A percentile compares a stretch with the other conserved stretches of the same genome.
Evolutionary conservation across 2,888 invertebrate genomes (phyloP).

Genomic region (Netelia fuscicornis): DNA sequence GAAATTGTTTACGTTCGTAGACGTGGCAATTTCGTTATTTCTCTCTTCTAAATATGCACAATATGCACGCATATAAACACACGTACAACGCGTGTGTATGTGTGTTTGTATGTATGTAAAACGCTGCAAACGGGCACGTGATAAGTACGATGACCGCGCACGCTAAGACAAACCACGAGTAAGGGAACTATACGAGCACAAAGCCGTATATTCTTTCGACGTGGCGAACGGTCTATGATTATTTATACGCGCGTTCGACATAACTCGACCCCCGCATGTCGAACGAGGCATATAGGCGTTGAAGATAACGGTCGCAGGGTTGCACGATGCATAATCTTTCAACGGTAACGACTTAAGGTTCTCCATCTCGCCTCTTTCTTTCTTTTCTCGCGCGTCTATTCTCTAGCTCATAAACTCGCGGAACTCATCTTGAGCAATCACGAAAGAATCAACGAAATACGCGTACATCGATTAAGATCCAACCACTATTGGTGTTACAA

Average conservation of each 20-base stretch:
- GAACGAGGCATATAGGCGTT: constrained; percentile 1
- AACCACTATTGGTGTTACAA: too few relatives aligned
- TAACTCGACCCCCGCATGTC: constrained; percentile 15
- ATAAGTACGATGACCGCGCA: constrained; percentile 18
- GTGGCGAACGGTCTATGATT: constrained; percentile 16
- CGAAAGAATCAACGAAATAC: too few relatives aligned
- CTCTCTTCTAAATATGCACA: neutral
- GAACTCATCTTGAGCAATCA: too few relatives aligned
- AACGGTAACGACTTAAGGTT: constrained; percentile 4
- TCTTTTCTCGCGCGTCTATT: neutral
- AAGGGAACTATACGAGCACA: neutral
- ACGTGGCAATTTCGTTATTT: neutral
- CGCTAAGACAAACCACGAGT: neutral
- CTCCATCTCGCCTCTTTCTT: neutral
- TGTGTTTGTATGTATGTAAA: too few relatives aligned
- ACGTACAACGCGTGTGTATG: neutral
- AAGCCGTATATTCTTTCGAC: constrained; percentile 27
- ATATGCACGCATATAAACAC: neutral
- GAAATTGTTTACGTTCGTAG: neutral
- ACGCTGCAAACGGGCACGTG: neutral
- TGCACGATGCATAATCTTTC: constrained; percentile 36
- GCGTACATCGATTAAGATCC: too few relatives aligned
- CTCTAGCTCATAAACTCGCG: too few relatives aligned
- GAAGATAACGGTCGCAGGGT: constrained; percentile 54
- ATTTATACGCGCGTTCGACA: constrained; percentile 8